These are phyloP conservation scores for Megaptera novaeangliae DNA, from an alignment of 2,113 vertebrate species.

Conservation along the genomic window DNA sequence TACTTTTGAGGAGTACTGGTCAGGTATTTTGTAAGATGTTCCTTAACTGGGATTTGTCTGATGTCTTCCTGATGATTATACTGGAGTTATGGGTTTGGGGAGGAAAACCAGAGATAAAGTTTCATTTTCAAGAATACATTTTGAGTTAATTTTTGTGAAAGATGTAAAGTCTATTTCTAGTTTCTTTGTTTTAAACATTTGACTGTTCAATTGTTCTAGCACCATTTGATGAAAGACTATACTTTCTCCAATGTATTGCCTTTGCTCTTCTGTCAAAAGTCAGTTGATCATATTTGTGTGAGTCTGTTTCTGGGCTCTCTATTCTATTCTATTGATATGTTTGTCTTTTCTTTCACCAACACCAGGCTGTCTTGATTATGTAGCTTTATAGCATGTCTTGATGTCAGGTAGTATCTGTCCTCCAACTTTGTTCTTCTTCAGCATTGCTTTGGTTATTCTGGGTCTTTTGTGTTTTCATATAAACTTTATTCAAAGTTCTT, in stretches of 20 bases:
- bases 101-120: background rate
- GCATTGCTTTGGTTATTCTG: background rate
- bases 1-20: background rate
- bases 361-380: background rate
- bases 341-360: accelerated
- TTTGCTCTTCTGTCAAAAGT: background rate
- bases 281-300: background rate
- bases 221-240: too few species aligned
- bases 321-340: background rate
- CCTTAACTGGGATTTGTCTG: background rate
- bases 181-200: background rate
- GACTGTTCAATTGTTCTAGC: background rate
- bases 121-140: background rate
- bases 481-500: background rate
- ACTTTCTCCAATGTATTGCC: background rate
- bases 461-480: background rate
- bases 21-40: background rate
- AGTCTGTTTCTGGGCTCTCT: background rate
- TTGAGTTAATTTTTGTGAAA: background rate
- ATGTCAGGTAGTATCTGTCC: background rate
- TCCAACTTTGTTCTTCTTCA: background rate
- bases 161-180: background rate
- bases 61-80: background rate
- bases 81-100: background rate
- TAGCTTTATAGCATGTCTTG: background rate